These are phyloP conservation scores for Protodeltote pygarga DNA, from an alignment of 2,888 invertebrate species.

Conservation along the genomic window DNA sequence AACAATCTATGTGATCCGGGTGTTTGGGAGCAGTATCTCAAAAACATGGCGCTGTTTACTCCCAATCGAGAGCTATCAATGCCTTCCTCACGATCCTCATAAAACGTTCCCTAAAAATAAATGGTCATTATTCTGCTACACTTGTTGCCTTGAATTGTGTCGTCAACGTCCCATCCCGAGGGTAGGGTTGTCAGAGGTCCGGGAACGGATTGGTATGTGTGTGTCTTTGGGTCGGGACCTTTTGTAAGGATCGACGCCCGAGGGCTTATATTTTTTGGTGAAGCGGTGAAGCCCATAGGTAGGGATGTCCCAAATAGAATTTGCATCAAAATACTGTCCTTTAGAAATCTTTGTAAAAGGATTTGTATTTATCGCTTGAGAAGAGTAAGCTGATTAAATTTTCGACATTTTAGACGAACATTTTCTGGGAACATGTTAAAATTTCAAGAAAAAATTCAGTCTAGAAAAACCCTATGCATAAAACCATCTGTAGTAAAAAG, in stretches of 20 bases:
- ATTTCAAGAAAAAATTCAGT: no score
- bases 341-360: no score
- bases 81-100: constrained; percentile 41
- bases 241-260: constrained; percentile 3
- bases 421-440: no score
- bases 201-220: constrained; percentile 16
- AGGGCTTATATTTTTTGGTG: constrained; percentile 6
- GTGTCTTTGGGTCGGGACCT: constrained; percentile 21
- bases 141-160: constrained; percentile 55
- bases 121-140: constrained; percentile 54
- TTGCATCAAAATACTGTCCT: no score
- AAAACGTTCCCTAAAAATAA: constrained; percentile 53
- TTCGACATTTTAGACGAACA: no score
- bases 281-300: no score
- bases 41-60: constrained; percentile 35
- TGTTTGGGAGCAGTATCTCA: constrained; percentile 9
- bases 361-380: no score
- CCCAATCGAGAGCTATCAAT: constrained; percentile 42
- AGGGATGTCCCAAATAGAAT: no score
- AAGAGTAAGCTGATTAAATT: no score
- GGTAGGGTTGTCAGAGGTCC: constrained; percentile 44
- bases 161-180: constrained; percentile 42
- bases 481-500: no score
- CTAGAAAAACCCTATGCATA: no score
- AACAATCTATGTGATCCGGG: no score